Conservation (phyloP, 2,797 vertebrate species). For the Acanthiza pusilla region DNA sequence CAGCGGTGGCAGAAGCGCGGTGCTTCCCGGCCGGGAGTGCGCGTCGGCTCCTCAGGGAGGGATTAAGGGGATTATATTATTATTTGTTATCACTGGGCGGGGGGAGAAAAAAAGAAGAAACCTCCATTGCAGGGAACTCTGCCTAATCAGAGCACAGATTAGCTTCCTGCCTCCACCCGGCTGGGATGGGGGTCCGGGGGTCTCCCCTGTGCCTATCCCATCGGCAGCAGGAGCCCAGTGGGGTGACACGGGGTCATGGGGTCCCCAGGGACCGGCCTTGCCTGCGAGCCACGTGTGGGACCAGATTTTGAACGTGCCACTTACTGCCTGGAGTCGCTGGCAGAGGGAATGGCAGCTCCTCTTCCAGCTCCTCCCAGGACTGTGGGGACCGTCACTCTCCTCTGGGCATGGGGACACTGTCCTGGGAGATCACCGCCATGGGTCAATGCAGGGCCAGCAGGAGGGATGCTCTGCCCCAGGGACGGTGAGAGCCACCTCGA, state of each 20-base stretch:
- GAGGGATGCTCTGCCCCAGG: not conserved
- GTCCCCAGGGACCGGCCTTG: accelerated
- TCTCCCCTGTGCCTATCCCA: accelerated
- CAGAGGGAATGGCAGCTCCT: not conserved
- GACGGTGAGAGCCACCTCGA: accelerated
- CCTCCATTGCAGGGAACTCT: slow-evolving; percentile 47
- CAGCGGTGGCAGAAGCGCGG: slow-evolving; percentile 32
- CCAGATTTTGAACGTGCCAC: accelerated
- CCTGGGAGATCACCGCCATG: accelerated
- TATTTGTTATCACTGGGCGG: slow-evolving; percentile 60
- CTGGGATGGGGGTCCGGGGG: accelerated
- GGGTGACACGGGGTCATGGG: accelerated
- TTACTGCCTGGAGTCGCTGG: accelerated
- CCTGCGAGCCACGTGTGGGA: accelerated
- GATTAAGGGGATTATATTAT: slow-evolving; percentile 71
- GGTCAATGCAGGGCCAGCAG: not conserved
- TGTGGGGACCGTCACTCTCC: not conserved
- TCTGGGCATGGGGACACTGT: accelerated
- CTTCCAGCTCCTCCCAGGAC: not conserved
- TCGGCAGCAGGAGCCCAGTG: accelerated
- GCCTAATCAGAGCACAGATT: slow-evolving; percentile 38
- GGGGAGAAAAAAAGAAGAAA: slow-evolving; percentile 16
- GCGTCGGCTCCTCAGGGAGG: slow-evolving; percentile 45
- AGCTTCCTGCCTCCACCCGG: not conserved
- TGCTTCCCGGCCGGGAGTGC: not conserved